Percentiles rank a stretch among this genome's conserved stretches.
These are phyloP conservation scores for Lydus trimaculatus DNA, from an alignment of 2,888 invertebrate genomes.

Conservation along the genomic window DNA sequence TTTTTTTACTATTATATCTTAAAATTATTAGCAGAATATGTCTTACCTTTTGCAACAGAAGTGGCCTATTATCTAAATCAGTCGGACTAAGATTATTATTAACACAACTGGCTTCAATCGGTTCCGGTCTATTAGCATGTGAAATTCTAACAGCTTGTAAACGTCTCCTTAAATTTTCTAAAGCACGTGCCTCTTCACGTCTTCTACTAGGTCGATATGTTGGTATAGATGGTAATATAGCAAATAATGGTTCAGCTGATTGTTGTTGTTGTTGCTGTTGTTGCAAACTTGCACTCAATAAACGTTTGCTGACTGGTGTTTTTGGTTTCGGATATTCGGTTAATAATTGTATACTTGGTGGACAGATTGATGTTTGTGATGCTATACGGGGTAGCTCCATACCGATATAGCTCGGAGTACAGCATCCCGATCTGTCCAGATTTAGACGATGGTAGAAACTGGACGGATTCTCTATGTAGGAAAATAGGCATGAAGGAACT, in stretches of 20 bases:
- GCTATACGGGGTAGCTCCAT: conserved; percentile 59
- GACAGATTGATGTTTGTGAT: conserved; percentile 57
- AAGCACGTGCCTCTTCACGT: conserved; percentile 73
- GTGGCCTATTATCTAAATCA: conserved; percentile 73
- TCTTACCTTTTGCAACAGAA: conserved; percentile 64
- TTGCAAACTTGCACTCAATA: conserved; percentile 46
- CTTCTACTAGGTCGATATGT: conserved; percentile 70
- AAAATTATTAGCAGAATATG: too few species aligned
- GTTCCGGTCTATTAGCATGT: conserved; percentile 62
- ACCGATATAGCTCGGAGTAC: conserved; percentile 39
- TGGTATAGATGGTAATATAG: conserved; percentile 54
- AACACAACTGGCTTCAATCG: conserved; percentile 52
- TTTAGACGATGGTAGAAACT: conserved; percentile 17
- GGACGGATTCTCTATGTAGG: not conserved
- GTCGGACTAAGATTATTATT: conserved; percentile 55
- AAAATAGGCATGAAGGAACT: not conserved
- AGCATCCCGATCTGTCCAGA: conserved; percentile 47
- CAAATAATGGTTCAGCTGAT: conserved; percentile 55
- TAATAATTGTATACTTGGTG: conserved; percentile 48
- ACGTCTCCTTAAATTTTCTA: conserved; percentile 74
- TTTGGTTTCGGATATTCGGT: conserved; percentile 43
- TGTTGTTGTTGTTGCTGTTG: conserved; percentile 18
- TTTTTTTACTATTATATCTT: too few species aligned
- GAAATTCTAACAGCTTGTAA: conserved; percentile 67
- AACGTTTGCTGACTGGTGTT: conserved; percentile 51